A percentile compares a stretch with the other conserved stretches of the same genome.
Conservation (phyloP, 2,113 vertebrate species). For the Planiliza haematocheilus region DNA sequence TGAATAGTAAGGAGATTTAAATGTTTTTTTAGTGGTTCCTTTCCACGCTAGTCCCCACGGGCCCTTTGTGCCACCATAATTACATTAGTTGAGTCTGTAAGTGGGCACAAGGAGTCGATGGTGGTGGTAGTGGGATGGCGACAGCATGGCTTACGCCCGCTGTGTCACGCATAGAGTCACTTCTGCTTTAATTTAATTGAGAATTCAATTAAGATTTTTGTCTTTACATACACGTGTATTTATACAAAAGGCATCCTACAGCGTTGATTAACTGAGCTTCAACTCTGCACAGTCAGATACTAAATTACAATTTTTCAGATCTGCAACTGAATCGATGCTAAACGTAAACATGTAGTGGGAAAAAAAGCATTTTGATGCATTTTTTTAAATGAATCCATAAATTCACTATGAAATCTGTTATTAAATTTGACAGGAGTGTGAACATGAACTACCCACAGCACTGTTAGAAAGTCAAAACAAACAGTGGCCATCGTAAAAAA, state of each 20-base stretch:
- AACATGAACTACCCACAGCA: slow-evolving; percentile 60
- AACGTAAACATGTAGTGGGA: slow-evolving; percentile 3
- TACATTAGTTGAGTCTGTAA: slow-evolving; percentile 65
- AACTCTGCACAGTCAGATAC: slow-evolving; percentile 22
- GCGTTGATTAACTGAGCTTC: slow-evolving; percentile 39
- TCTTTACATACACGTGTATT: not conserved
- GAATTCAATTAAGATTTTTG: slow-evolving; percentile 12
- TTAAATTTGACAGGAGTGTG: slow-evolving; percentile 56
- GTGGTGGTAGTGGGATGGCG: slow-evolving; percentile 62
- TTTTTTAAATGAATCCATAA: slow-evolving; percentile 53
- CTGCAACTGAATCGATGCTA: slow-evolving; percentile 8
- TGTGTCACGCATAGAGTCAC: slow-evolving; percentile 60
- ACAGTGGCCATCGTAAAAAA: slow-evolving; percentile 60
- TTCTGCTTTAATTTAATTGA: slow-evolving; percentile 39
- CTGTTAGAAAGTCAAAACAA: slow-evolving; percentile 77
- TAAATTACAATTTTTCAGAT: slow-evolving; percentile 41
- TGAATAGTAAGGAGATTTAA: slow-evolving; percentile 68
- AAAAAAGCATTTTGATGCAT: slow-evolving; percentile 31
- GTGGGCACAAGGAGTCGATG: slow-evolving; percentile 53
- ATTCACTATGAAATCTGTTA: slow-evolving; percentile 70
- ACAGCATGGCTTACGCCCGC: slow-evolving; percentile 69
- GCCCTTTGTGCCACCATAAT: slow-evolving; percentile 65
- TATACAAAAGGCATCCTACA: slow-evolving; percentile 24
- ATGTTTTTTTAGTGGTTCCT: slow-evolving; percentile 63
- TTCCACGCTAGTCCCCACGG: slow-evolving; percentile 39